Conservation (phyloP, 2,888 invertebrate species). For the Cerceris ruficornis region DNA sequence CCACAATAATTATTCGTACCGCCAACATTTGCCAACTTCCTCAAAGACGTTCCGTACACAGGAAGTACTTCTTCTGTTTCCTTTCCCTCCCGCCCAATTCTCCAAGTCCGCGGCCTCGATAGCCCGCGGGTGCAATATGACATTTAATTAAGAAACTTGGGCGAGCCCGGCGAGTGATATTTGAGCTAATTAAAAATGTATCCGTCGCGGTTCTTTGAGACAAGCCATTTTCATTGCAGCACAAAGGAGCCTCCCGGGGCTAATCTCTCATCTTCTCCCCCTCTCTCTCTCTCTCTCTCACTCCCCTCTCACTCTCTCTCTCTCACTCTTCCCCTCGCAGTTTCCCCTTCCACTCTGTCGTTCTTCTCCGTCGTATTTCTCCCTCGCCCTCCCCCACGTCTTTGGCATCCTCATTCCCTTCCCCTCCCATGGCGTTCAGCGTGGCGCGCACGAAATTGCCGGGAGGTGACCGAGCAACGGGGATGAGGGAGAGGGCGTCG, state of each 20-base stretch:
- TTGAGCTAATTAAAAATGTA: conserved; percentile 81
- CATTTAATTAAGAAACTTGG: conserved; percentile 80
- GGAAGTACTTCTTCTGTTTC: conserved; percentile 1
- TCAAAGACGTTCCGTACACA: conserved; percentile 23
- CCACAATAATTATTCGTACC: no score
- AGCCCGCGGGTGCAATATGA: conserved; percentile 75
- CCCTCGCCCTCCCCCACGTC: conserved; percentile 37
- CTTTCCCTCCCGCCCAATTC: neutral
- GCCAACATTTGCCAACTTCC: conserved; percentile 16
- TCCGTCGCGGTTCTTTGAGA: conserved; percentile 80
- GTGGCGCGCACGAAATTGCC: conserved; percentile 60
- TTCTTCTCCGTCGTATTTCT: no score
- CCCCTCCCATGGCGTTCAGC: conserved; percentile 22
- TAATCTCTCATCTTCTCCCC: conserved; percentile 65
- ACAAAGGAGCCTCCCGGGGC: conserved; percentile 78
- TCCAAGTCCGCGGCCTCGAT: conserved; percentile 4
- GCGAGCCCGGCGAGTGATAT: conserved; percentile 75
- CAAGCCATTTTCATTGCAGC: conserved; percentile 75
- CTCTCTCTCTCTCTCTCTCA: conserved; percentile 43
- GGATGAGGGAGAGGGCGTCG: conserved; percentile 26
- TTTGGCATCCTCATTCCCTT: conserved; percentile 41
- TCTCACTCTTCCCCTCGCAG: conserved; percentile 37
- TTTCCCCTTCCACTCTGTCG: conserved; percentile 30
- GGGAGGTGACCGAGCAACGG: conserved; percentile 48
- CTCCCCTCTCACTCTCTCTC: conserved; percentile 51